Base-by-base conservation (phyloP, 2,113 vertebrate species). In the Scatophagus argus region DNA sequence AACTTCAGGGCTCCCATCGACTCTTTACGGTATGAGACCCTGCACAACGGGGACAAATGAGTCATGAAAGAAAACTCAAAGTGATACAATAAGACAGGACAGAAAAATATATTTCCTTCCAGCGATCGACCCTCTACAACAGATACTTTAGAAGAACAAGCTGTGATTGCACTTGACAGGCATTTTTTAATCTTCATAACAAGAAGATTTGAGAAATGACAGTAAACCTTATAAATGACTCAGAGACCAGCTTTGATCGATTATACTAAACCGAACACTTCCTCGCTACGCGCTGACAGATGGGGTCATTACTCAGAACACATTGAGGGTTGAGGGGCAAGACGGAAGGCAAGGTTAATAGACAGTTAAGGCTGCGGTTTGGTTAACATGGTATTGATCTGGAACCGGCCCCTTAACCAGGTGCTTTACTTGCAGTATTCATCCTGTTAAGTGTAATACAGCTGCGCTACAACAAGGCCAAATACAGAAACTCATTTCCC, bases 1-100 rank as follows among this genome's bases (percentile, higher is more conserved):
- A 85, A 93, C 86, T 99, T 99, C 91, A 95, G 88, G 68, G 95
- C 95, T 64, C 81, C 90, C n/a, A 94, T 94, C 6, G 97, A 99
- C 83, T 95, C 96, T 60, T 93, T 98, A 74, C 96, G 97, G 98
- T 98, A 94, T 2, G n/a, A 71, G 36, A 51, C 54, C 4, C 63
- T 65, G 56, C 47, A 59, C 21, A 31, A 21, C 2, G 0, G 1
- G 58, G n/a, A 64, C 4, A 12, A 46, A 65, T 16, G 11, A 64
- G 23, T 49, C 52, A 60, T 11, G 2, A 47, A n/a, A 36, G 23
- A 74, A 71, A 66, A 1, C 2, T 41, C 38, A 43, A 23, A 60
- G 5, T 23, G 25, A 29, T 19, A 13, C 4, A 46, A 36, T 51
- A 21, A 0, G 39, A 77, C 0, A 23, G 25, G 12, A 29, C 19